Conservation (phyloP, 2,888 invertebrate species). For the Aphodius granarius region DNA sequence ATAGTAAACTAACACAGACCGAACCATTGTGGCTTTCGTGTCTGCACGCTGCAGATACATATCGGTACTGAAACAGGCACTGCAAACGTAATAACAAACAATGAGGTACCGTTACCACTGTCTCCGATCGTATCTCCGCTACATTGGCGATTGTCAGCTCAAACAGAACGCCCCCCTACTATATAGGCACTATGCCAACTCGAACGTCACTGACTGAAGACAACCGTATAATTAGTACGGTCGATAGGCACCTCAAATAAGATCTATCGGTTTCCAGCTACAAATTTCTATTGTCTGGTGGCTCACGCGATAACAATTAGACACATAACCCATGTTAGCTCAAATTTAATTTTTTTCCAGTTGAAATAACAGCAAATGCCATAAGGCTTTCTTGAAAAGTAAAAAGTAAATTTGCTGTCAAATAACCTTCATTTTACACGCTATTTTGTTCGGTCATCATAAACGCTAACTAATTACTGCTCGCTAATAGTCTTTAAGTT, state of each 20-base stretch:
- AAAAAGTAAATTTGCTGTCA: no score
- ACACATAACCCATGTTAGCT: neutral
- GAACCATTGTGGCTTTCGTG: neutral
- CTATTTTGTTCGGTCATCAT: no score
- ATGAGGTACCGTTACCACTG: neutral
- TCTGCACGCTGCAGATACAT: neutral
- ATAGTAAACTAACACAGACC: neutral
- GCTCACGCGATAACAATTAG: neutral
- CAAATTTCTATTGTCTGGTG: neutral
- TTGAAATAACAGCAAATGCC: no score
- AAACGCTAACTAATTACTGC: no score
- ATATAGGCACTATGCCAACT: neutral
- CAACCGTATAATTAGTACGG: neutral
- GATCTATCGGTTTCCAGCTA: neutral
- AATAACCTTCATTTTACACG: no score
- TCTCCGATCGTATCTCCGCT: neutral
- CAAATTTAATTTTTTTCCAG: neutral
- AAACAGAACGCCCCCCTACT: neutral
- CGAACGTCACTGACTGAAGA: neutral
- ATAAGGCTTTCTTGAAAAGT: no score
- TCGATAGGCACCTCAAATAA: neutral
- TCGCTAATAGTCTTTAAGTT: no score
- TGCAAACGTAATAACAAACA: neutral
- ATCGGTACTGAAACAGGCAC: neutral
- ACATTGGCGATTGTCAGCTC: neutral